Conservation (phyloP, 2,113 vertebrate species). For the Calyptomena viridis region DNA sequence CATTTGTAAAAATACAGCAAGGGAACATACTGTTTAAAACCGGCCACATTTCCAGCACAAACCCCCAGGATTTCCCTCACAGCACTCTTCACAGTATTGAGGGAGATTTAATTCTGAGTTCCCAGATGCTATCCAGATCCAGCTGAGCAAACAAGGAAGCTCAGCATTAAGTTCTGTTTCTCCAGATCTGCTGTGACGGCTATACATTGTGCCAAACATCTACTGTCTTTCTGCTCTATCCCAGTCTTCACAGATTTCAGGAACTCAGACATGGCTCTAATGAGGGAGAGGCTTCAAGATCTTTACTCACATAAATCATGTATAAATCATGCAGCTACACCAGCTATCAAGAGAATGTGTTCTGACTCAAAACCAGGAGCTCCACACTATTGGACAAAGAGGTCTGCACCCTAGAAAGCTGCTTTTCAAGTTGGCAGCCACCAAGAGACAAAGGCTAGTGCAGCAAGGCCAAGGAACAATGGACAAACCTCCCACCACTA, state of each 20-base stretch:
- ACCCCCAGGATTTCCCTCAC: not conserved
- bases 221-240: not conserved
- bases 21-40: not conserved
- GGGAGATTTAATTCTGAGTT: not conserved
- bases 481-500: not conserved
- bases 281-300: rapidly evolving
- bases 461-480: not conserved
- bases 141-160: not conserved
- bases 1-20: not conserved
- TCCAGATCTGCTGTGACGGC: not conserved
- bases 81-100: not conserved
- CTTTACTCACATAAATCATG: not conserved
- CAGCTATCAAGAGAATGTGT: not conserved
- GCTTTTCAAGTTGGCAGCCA: not conserved
- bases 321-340: not conserved
- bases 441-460: not conserved
- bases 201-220: not conserved
- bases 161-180: not conserved
- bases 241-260: not conserved
- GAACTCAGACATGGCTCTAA: not conserved
- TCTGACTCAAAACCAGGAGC: not conserved
- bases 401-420: not conserved
- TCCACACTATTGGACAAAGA: not conserved
- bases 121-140: rapidly evolving
- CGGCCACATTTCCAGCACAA: not conserved